phyloP scores from a whole-genome alignment of 2,888 invertebrate species.

The Calameuta idolon region DNA sequence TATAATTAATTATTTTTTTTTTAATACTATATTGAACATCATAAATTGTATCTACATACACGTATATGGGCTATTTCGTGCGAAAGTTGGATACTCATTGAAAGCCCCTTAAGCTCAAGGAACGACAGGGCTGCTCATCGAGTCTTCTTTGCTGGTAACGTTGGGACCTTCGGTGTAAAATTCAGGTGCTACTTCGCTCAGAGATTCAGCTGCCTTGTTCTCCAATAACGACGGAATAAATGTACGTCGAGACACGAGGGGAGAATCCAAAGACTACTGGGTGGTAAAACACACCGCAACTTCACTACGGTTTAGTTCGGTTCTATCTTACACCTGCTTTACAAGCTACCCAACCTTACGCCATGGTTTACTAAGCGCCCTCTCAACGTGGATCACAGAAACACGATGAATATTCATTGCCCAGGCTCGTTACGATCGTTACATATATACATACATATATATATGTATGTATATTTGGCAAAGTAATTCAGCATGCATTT shows the following conservation, averaged over 20 bases:
- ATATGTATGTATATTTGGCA: background rate
- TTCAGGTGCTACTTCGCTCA: constrained; percentile 54
- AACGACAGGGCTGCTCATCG: constrained; percentile 15
- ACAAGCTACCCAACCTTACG: constrained; percentile 21
- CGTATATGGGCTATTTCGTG: background rate
- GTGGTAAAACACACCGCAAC: constrained; percentile 43
- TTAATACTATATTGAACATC: too few species aligned
- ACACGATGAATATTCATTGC: constrained; percentile 42
- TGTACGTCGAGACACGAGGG: constrained; percentile 36
- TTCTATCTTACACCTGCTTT: constrained; percentile 53
- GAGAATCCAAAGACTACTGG: constrained; percentile 54
- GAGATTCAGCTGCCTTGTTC: constrained; percentile 54
- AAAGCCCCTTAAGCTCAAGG: constrained; percentile 25
- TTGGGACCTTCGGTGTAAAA: constrained; percentile 19
- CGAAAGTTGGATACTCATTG: constrained; percentile 40
- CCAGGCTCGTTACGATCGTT: constrained; percentile 6
- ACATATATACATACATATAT: background rate
- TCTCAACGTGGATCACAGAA: background rate
- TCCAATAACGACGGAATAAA: constrained; percentile 24
- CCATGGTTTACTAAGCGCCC: background rate
- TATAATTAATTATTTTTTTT: background rate
- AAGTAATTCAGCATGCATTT: background rate
- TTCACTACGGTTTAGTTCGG: constrained; percentile 15
- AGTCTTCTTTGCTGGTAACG: background rate
- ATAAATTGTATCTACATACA: background rate